These are phyloP conservation scores for Microctenopoma lineatum DNA, from an alignment of 2,797 vertebrate species.

Conservation along the genomic window DNA sequence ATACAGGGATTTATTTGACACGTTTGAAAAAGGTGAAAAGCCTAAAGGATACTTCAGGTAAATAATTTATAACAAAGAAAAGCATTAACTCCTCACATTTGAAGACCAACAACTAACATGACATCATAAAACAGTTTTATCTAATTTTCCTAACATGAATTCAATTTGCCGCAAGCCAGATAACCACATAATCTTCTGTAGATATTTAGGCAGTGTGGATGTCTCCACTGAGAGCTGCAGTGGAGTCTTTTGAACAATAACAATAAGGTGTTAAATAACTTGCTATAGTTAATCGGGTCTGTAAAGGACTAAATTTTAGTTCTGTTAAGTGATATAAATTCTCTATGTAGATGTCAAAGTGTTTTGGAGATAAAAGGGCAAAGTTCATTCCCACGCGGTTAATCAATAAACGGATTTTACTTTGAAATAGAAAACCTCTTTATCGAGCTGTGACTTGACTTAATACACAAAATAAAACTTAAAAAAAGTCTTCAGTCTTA, in stretches of 20 bases:
- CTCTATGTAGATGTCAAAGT: background rate
- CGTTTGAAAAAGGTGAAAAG: conserved; percentile 6
- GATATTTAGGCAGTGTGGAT: background rate
- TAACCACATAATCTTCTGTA: background rate
- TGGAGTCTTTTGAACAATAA: conserved; percentile 3
- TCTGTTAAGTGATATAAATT: background rate
- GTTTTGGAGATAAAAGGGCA: conserved; percentile 27
- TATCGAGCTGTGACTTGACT: conserved; percentile 31
- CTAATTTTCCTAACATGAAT: background rate
- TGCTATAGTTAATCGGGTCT: background rate
- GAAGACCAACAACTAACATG: no score
- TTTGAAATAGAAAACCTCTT: conserved; percentile 15
- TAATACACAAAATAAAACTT: background rate
- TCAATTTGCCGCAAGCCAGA: background rate
- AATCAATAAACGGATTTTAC: conserved; percentile 59
- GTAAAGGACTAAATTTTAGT: background rate
- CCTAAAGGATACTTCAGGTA: no score
- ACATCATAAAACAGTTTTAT: no score
- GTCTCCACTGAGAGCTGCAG: background rate
- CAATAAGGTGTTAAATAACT: conserved; percentile 9
- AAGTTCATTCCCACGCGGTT: conserved; percentile 61
- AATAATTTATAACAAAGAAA: no score
- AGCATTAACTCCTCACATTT: no score
- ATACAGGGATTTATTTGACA: no score
- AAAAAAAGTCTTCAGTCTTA: background rate